Evolutionary conservation across 1,140 invertebrate genomes (phyloP).

Genomic region (Zaprionus africanus): DNA sequence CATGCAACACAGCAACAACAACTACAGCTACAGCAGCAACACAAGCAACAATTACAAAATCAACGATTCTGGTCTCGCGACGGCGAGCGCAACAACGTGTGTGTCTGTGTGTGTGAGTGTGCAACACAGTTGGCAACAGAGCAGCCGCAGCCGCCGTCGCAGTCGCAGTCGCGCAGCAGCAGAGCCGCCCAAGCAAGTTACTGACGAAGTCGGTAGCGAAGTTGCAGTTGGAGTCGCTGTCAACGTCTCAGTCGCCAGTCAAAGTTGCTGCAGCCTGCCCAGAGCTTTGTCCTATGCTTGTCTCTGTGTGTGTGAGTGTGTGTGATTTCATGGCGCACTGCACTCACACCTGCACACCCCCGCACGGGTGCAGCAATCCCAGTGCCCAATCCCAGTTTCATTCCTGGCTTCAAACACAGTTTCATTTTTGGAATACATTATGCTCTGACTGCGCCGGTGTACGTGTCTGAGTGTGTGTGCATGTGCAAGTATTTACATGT

Average conservation of each 20-base stretch:
- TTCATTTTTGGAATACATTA: slow-evolving; percentile 8
- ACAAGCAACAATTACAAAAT: slow-evolving; percentile 73
- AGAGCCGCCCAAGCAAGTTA: not conserved
- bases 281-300: slow-evolving; percentile 17
- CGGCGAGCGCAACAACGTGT: not conserved
- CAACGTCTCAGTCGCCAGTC: slow-evolving; percentile 2
- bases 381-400: slow-evolving; percentile 37
- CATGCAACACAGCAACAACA: slow-evolving; percentile 32
- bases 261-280: slow-evolving; percentile 28
- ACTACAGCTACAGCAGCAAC: not conserved
- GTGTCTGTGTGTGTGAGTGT: slow-evolving; percentile 34
- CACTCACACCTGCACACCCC: slow-evolving; percentile 37
- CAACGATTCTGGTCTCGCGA: slow-evolving; percentile 68
- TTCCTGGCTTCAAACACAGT: slow-evolving; percentile 1
- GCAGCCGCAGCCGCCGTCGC: not conserved
- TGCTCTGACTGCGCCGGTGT: not conserved
- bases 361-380: slow-evolving; percentile 16
- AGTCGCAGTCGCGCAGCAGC: not conserved
- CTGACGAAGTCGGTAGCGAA: not conserved
- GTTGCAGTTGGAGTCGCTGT: slow-evolving; percentile 1
- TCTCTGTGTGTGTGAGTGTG: slow-evolving; percentile 10
- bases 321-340: slow-evolving; percentile 55
- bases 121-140: slow-evolving; percentile 55
- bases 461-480: not conserved
- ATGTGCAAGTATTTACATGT: not conserved